Percentiles rank a stretch among this genome's conserved stretches.
Conservation (phyloP, 2,888 invertebrate species). For the Lepidochrysops patricia region DNA sequence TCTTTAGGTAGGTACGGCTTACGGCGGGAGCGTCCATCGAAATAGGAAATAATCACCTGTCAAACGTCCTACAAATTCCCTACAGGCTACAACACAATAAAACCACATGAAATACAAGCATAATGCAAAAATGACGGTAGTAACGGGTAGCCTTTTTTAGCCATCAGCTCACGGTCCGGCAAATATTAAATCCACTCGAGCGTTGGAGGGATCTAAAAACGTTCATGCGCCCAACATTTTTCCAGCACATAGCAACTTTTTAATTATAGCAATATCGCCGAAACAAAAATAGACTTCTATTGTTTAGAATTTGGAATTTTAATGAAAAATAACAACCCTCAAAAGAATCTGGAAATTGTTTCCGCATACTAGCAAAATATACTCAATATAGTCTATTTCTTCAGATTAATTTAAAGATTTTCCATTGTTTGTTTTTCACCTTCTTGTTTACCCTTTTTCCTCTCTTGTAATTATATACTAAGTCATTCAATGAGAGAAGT, state of each 20-base stretch:
- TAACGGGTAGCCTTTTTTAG: conserved; percentile 6
- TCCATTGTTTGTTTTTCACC: neutral
- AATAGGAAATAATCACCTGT: neutral
- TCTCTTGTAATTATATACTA: no score
- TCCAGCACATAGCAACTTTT: conserved; percentile 9
- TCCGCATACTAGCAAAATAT: neutral
- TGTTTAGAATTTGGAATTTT: neutral
- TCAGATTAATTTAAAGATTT: neutral
- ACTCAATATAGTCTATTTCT: neutral
- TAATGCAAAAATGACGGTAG: neutral
- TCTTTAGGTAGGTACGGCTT: no score
- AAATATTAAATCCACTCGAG: conserved; percentile 11
- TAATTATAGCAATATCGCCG: conserved; percentile 11
- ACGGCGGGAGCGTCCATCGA: no score
- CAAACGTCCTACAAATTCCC: neutral
- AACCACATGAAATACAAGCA: neutral
- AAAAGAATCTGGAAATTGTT: neutral
- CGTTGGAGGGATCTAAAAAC: conserved; percentile 10
- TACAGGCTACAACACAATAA: neutral
- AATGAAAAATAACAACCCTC: neutral
- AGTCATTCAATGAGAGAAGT: no score
- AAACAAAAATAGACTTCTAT: neutral
- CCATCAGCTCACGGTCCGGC: conserved; percentile 6
- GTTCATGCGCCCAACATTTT: conserved; percentile 1
- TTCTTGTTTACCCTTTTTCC: no score